Evolutionary conservation across 2,113 vertebrate genomes (phyloP).

Genomic region (Gallinago paraguaiae): DNA sequence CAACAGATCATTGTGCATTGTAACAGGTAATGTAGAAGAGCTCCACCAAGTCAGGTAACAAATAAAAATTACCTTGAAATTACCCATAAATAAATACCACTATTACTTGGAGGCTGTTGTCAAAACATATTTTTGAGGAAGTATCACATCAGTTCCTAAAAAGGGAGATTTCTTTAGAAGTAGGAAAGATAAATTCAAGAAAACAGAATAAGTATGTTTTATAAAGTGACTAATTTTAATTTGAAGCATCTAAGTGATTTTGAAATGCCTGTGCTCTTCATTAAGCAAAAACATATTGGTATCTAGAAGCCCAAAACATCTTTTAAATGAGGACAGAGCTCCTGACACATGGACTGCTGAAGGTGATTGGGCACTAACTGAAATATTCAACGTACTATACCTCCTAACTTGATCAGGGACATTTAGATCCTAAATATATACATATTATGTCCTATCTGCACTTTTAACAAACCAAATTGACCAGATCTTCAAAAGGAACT

Average conservation of each 20-base stretch:
- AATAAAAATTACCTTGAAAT: not conserved
- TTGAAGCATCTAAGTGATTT: not conserved
- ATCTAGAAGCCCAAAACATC: not conserved
- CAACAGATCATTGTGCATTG: not conserved
- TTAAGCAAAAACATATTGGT: not conserved
- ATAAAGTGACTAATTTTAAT: not conserved
- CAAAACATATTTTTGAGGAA: not conserved
- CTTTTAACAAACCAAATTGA: not conserved
- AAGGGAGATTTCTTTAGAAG: not conserved
- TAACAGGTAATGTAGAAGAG: not conserved
- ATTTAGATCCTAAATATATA: not conserved
- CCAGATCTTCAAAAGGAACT: not conserved
- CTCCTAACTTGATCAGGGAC: not conserved
- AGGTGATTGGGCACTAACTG: not conserved
- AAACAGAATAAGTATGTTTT: not conserved
- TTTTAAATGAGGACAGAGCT: not conserved
- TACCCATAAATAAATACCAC: not conserved
- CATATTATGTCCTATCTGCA: not conserved
- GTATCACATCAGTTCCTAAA: not conserved
- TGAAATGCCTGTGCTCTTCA: not conserved
- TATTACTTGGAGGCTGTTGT: not conserved
- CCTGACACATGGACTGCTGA: not conserved
- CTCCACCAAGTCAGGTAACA: not conserved
- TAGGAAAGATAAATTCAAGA: not conserved
- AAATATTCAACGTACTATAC: not conserved